Base-by-base conservation (phyloP, 2,797 vertebrate species). In the Falco naumanni region DNA sequence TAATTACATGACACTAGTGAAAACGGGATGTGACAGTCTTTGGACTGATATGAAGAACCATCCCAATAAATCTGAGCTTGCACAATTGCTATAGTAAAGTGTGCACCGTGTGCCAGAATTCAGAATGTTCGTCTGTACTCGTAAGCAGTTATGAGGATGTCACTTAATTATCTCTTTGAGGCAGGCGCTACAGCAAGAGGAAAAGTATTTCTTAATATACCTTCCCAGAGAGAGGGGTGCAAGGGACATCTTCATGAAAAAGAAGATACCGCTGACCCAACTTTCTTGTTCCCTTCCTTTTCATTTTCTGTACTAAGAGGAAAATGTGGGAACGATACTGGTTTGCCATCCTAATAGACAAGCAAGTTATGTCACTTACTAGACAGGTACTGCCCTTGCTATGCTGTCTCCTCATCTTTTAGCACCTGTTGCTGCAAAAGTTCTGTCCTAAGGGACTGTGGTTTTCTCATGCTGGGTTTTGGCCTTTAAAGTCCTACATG, bases 21-120 rank as follows among this genome's bases (percentile, higher is more conserved):
- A 95, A 97, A 96, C 88, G 63, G 93, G 77, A 96, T 96, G 82
- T 96, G 97, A 96, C 94, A 94, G 89, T 96, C 95, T 96, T 96
- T 86, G 96, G 89, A 90, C 89, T 82, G 94, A 95, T 90, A 87
- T 33, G n/a, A 95, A 31, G 61, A 93, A 93, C 91, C 24, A 2
- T 93, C 89, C 95, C 96, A 94, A 94, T 94, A 97, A 97, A 95
- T 96, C 93, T 96, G 94, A 88, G 87, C 92, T 94, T 93, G 92
- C 91, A 94, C 95, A 91, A 90, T 95, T 93, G 93, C 95, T 33
- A 33, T 29, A 86, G 82, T 45, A 87, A 96, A 93, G 89, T 79
- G 84, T 93, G 50, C 1, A 10, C 89, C 92, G 76, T 84, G 84
- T 86, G 76, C 76, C 69, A 94, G 79, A 92, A 72, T 51, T 96